Evolutionary conservation across 2,797 vertebrate species (phyloP).

Genomic region (Macropus fuliginosus): DNA sequence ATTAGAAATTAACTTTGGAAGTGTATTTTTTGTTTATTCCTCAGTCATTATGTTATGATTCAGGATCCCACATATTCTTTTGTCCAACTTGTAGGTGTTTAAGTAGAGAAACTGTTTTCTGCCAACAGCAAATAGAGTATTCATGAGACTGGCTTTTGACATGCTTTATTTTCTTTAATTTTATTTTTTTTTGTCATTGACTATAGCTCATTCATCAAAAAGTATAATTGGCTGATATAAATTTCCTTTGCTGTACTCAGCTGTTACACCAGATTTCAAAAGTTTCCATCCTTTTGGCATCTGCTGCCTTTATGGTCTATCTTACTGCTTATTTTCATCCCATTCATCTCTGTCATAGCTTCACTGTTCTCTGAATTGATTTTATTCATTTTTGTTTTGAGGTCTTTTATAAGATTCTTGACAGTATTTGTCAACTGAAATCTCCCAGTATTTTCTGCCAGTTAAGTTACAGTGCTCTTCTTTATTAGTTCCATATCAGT

Average conservation of each 20-base stretch:
- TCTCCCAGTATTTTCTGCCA: slow-evolving; percentile 5
- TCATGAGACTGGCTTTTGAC: slow-evolving; percentile 10
- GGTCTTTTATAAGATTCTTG: slow-evolving; percentile 9
- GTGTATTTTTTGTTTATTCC: not conserved
- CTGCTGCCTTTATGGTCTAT: slow-evolving; percentile 19
- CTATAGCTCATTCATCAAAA: slow-evolving; percentile 16
- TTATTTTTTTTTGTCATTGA: not conserved
- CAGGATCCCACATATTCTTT: slow-evolving; percentile 38
- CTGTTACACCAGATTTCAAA: slow-evolving; percentile 31
- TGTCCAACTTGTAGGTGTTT: slow-evolving; percentile 17
- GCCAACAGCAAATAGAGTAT: not conserved
- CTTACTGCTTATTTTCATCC: slow-evolving; percentile 15
- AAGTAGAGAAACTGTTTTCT: not conserved
- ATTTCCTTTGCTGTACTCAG: slow-evolving; percentile 22
- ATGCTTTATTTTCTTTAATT: not conserved
- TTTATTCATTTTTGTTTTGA: slow-evolving; percentile 18
- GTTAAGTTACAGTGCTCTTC: slow-evolving; percentile 44
- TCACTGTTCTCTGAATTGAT: slow-evolving; percentile 27
- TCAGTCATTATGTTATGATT: slow-evolving; percentile 5
- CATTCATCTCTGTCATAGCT: slow-evolving; percentile 25
- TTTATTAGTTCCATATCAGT: slow-evolving; percentile 31
- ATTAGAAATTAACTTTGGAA: not conserved
- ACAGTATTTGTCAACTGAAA: slow-evolving; percentile 25
- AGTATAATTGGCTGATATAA: slow-evolving; percentile 53
- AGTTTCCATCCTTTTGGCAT: not conserved